phyloP scores from a whole-genome alignment of 2,888 invertebrate genomes.

The Carcina quercana region DNA sequence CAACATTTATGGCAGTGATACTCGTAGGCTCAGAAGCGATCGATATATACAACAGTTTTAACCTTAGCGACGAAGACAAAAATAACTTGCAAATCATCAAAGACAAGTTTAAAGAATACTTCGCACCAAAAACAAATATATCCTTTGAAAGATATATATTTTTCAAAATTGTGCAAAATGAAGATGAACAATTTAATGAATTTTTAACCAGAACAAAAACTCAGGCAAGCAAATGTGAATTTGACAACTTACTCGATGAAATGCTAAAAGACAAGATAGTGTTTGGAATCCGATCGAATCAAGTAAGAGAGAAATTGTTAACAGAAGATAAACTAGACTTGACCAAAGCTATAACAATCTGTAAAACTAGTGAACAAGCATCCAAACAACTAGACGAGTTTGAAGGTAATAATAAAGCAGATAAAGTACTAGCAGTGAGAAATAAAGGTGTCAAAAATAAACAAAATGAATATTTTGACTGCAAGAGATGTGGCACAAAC shows the following conservation, averaged over 20 bases:
- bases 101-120: no score
- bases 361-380: constrained; percentile 13
- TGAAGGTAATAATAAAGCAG: constrained; percentile 5
- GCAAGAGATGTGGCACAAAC: constrained; percentile 7
- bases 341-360: constrained; percentile 13
- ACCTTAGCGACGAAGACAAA: no score
- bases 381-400: constrained; percentile 8
- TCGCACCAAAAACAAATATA: no score
- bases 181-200: constrained; percentile 11
- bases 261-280: constrained; percentile 19
- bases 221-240: constrained; percentile 17
- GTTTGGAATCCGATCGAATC: constrained; percentile 14
- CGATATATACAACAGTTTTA: no score
- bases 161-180: constrained; percentile 15
- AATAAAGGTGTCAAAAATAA: constrained; percentile 2
- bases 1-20: constrained; percentile 6
- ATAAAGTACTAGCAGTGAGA: constrained; percentile 1
- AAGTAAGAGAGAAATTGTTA: constrained; percentile 6
- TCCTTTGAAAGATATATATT: constrained; percentile 14
- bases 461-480: constrained; percentile 5
- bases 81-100: no score
- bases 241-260: constrained; percentile 15
- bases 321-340: constrained; percentile 10
- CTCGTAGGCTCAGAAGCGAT: no score
- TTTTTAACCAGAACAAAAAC: constrained; percentile 14